A percentile compares a stretch with the other conserved stretches of the same genome.
These are phyloP conservation scores for Misgurnus anguillicaudatus DNA, from an alignment of 2,113 vertebrate genomes.

Conservation along the genomic window DNA sequence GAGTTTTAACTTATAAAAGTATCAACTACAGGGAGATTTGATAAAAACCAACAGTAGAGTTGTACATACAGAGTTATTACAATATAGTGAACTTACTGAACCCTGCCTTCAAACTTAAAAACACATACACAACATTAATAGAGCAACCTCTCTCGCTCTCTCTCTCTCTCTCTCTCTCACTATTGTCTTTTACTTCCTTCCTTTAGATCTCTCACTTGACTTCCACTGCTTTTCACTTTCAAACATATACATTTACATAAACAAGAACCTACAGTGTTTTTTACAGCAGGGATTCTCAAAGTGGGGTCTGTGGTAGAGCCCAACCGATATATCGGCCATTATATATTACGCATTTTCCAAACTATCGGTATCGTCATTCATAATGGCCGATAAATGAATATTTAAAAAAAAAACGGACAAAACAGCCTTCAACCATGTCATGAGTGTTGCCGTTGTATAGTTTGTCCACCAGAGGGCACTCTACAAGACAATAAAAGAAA, in stretches of 20 bases:
- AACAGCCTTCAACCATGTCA: too few relatives aligned
- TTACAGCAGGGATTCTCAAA: too few relatives aligned
- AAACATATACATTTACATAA: background rate
- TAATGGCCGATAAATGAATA: too few relatives aligned
- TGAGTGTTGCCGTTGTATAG: too few relatives aligned
- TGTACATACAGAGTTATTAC: background rate
- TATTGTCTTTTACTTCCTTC: constrained; percentile 57
- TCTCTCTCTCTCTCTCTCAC: constrained; percentile 29
- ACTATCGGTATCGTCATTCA: too few relatives aligned
- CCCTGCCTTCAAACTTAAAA: background rate
- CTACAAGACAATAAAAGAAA: too few relatives aligned
- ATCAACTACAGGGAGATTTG: background rate
- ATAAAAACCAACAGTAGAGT: background rate
- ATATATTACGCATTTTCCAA: too few relatives aligned
- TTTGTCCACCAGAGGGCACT: too few relatives aligned
- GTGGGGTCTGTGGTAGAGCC: too few relatives aligned
- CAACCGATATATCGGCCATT: too few relatives aligned
- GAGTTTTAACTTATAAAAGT: too few relatives aligned
- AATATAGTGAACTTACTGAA: constrained; percentile 39
- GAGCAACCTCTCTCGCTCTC: constrained; percentile 24
- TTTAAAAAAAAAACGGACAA: too few relatives aligned
- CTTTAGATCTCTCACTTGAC: constrained; percentile 27
- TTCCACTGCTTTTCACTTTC: constrained; percentile 54
- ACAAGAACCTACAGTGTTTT: background rate
- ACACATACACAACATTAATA: background rate